Evolutionary conservation across 2,797 vertebrate genomes (phyloP).

Genomic region (Chrysocyon brachyurus): DNA sequence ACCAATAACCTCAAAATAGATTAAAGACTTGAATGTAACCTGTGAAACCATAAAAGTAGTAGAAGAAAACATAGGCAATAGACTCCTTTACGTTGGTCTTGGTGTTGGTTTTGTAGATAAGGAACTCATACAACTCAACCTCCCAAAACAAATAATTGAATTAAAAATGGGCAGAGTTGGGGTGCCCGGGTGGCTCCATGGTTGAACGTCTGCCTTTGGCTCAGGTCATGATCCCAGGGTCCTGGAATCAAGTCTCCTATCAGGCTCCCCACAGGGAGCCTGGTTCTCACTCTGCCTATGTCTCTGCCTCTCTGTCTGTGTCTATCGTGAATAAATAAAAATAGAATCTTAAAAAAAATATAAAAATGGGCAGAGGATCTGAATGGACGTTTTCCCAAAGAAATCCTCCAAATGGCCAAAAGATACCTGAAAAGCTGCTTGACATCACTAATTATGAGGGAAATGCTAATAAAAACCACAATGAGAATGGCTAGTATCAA

Average conservation of each 20-base stretch:
- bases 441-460: not conserved
- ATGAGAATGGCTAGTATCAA: not conserved
- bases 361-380: not conserved
- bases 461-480: not conserved
- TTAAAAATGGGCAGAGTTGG: not conserved
- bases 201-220: too few species aligned
- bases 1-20: not conserved
- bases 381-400: not conserved
- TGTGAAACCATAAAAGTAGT: not conserved
- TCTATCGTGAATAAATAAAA: too few species aligned
- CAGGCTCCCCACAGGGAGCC: too few species aligned
- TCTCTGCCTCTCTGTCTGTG: too few species aligned
- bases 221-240: too few species aligned
- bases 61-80: not conserved
- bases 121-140: not conserved
- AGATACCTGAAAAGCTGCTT: not conserved
- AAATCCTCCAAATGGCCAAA: not conserved
- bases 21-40: not conserved
- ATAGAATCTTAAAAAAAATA: not conserved
- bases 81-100: not conserved
- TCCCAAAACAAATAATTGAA: not conserved
- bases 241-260: too few species aligned
- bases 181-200: too few species aligned
- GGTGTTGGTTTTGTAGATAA: not conserved
- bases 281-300: too few species aligned